Evolutionary conservation across 2,888 invertebrate species (phyloP).

Genomic region (Diploptera punctata): DNA sequence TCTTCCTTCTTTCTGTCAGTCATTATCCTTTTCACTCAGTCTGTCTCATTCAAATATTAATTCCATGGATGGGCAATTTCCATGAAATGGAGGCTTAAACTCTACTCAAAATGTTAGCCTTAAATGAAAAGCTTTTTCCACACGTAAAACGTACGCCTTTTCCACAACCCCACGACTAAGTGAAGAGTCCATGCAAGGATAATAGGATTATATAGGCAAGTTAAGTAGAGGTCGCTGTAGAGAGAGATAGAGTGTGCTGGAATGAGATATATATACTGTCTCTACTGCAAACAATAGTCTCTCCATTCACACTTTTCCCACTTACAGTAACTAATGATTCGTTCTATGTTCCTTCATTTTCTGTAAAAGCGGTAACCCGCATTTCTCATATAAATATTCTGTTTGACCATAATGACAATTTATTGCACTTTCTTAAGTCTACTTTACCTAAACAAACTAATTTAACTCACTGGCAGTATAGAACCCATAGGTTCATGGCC

Average conservation of each 20-base stretch:
- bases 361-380: no score
- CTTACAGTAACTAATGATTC: no score
- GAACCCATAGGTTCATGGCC: no score
- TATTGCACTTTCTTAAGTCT: no score
- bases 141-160: neutral
- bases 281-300: neutral
- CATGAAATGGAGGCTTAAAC: conserved; percentile 4
- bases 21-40: neutral
- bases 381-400: no score
- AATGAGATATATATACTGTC: neutral
- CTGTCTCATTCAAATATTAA: conserved; percentile 1
- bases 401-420: no score
- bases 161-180: conserved; percentile 1
- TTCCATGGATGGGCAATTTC: conserved; percentile 10
- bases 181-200: conserved; percentile 1
- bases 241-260: neutral
- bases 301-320: neutral
- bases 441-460: no score
- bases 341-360: no score
- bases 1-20: neutral
- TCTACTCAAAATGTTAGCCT: conserved; percentile 2
- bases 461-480: no score
- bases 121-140: conserved; percentile 6
- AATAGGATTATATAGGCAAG: conserved; percentile 5
- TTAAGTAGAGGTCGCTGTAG: neutral